These are phyloP conservation scores for Dyspetes luteomarginatus DNA, from an alignment of 2,888 invertebrate species.

Conservation along the genomic window DNA sequence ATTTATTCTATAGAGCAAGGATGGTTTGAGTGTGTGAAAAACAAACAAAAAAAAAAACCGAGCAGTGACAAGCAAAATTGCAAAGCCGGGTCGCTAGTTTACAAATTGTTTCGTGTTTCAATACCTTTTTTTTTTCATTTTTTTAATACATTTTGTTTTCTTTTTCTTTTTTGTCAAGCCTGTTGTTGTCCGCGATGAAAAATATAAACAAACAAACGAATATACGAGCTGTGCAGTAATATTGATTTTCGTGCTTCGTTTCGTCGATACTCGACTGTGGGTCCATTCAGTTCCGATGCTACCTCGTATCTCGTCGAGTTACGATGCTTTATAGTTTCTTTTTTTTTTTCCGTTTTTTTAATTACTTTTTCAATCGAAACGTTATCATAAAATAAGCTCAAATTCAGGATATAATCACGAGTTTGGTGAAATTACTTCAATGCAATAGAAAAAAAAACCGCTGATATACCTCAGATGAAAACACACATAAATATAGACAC, in stretches of 20 bases:
- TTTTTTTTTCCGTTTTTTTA: conserved; percentile 6
- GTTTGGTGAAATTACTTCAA: conserved; percentile 42
- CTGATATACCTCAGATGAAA: conserved; percentile 71
- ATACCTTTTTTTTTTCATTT: not conserved
- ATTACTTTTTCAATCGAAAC: conserved; percentile 17
- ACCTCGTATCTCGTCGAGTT: conserved; percentile 1
- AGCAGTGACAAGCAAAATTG: too few species aligned
- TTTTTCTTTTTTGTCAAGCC: conserved; percentile 12
- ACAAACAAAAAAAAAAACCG: too few species aligned
- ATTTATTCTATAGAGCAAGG: too few species aligned
- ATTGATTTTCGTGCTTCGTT: not conserved
- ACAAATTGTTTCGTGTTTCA: not conserved
- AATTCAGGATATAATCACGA: conserved; percentile 46
- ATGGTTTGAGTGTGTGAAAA: too few species aligned
- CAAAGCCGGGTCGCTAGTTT: too few species aligned
- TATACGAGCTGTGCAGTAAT: too few species aligned
- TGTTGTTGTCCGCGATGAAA: conserved; percentile 30
- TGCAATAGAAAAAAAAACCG: conserved; percentile 65
- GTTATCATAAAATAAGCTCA: conserved; percentile 13
- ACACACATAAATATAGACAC: conserved; percentile 36
- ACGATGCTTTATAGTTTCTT: conserved; percentile 10
- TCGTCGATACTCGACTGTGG: not conserved
- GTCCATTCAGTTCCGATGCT: conserved; percentile 3
- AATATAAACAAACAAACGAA: too few species aligned
- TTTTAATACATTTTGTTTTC: conserved; percentile 17